Conservation (phyloP, 2,113 vertebrate species). For the Hyperoodon ampullatus region DNA sequence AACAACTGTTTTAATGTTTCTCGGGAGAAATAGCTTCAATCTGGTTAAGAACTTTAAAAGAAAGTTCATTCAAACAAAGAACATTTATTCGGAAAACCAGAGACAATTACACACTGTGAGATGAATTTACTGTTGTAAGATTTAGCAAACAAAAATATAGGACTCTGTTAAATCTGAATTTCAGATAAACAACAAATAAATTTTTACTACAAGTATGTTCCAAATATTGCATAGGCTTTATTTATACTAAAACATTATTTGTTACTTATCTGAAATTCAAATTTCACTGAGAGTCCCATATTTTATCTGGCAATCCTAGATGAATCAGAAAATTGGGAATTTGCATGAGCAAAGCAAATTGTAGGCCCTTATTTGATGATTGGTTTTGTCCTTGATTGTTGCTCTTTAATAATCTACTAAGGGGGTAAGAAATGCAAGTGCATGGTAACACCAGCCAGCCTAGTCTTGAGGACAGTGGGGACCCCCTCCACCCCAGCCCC, state of each 20-base stretch:
- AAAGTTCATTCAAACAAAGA: neutral
- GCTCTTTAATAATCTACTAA: neutral
- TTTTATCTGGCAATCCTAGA: neutral
- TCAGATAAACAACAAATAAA: neutral
- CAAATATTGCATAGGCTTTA: neutral
- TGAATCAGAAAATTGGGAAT: neutral
- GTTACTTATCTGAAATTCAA: neutral
- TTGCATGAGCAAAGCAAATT: neutral
- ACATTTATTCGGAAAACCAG: conserved; percentile 11
- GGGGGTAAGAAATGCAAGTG: neutral
- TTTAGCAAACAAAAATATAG: neutral
- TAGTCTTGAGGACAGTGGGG: neutral
- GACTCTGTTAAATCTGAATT: neutral
- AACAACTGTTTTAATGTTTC: conserved; percentile 52
- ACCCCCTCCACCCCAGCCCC: fast-evolving
- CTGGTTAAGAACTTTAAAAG: neutral
- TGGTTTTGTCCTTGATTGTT: neutral
- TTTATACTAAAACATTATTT: neutral
- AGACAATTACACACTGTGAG: neutral
- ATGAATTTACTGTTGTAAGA: neutral
- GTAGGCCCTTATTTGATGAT: neutral
- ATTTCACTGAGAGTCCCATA: neutral
- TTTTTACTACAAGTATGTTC: neutral
- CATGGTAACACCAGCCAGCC: neutral
- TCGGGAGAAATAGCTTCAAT: neutral